These are phyloP conservation scores for Myocastor coypus DNA, from an alignment of 2,113 vertebrate genomes.

Conservation along the genomic window DNA sequence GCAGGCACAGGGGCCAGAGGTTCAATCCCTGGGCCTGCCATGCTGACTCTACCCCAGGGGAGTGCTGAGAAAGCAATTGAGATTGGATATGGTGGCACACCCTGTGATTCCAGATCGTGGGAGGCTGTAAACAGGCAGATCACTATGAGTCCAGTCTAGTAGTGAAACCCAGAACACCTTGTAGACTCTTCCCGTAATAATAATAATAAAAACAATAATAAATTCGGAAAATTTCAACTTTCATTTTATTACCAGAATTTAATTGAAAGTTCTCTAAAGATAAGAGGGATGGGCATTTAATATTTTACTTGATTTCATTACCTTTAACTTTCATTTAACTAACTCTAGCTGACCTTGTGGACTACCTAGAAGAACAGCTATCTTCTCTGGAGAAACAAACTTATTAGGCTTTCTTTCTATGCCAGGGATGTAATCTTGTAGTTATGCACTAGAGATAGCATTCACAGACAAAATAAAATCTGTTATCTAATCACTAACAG, in stretches of 20 bases:
- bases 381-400: neutral
- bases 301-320: neutral
- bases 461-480: conserved; percentile 41
- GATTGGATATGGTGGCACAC: too few relatives aligned
- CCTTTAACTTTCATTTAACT: neutral
- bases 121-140: too few relatives aligned
- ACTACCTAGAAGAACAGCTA: neutral
- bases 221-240: neutral
- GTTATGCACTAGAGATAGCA: neutral
- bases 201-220: too few relatives aligned
- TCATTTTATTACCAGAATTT: conserved; percentile 39
- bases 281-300: neutral
- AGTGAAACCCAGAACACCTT: too few relatives aligned
- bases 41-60: too few relatives aligned
- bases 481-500: conserved; percentile 36
- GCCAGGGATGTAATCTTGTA: neutral
- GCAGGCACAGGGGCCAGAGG: too few relatives aligned
- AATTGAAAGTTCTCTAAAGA: conserved; percentile 28
- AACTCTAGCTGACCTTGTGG: conserved; percentile 11
- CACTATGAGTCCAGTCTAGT: too few relatives aligned
- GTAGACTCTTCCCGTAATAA: too few relatives aligned
- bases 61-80: too few relatives aligned
- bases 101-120: too few relatives aligned
- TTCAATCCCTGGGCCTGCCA: too few relatives aligned
- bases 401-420: neutral